Percentiles rank a stretch among this genome's conserved stretches.
Evolutionary conservation across 1,140 invertebrate genomes (phyloP).

Genomic region (Akabosia matsudoensis): DNA sequence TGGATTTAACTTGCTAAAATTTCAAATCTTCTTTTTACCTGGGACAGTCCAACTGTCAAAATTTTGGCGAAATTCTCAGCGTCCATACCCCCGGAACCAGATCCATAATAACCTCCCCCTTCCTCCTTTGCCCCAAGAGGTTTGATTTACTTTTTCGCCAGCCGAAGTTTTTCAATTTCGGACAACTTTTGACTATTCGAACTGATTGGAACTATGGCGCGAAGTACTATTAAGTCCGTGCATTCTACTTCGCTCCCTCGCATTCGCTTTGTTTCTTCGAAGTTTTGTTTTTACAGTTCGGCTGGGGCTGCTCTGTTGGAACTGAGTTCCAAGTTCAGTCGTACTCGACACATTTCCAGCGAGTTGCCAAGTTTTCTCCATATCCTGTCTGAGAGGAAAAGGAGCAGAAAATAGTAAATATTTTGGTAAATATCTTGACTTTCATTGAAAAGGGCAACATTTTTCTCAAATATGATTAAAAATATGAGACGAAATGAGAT

Average conservation of each 20-base stretch:
- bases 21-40: conserved; percentile 27
- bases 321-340: too few species aligned
- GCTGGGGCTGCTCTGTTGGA: background rate
- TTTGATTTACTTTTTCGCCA: conserved; percentile 65
- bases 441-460: too few species aligned
- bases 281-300: conserved; percentile 20
- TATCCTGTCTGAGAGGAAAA: too few species aligned
- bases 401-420: too few species aligned
- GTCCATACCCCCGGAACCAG: conserved; percentile 51
- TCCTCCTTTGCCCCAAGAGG: conserved; percentile 56
- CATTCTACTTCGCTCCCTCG: conserved; percentile 63
- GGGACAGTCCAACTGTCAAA: conserved; percentile 59
- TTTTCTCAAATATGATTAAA: too few species aligned
- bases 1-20: background rate
- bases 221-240: conserved; percentile 61
- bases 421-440: too few species aligned
- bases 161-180: conserved; percentile 66
- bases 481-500: too few species aligned
- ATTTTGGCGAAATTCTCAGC: conserved; percentile 56
- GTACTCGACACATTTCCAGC: too few species aligned
- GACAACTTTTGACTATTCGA: conserved; percentile 61
- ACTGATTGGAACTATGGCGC: conserved; percentile 55
- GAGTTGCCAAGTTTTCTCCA: too few species aligned
- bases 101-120: conserved; percentile 48
- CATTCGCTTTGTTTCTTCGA: conserved; percentile 60